A percentile compares a stretch with the other conserved stretches of the same genome.
These are phyloP conservation scores for Rhinoraja longicauda DNA, from an alignment of 2,797 vertebrate genomes.

Conservation along the genomic window DNA sequence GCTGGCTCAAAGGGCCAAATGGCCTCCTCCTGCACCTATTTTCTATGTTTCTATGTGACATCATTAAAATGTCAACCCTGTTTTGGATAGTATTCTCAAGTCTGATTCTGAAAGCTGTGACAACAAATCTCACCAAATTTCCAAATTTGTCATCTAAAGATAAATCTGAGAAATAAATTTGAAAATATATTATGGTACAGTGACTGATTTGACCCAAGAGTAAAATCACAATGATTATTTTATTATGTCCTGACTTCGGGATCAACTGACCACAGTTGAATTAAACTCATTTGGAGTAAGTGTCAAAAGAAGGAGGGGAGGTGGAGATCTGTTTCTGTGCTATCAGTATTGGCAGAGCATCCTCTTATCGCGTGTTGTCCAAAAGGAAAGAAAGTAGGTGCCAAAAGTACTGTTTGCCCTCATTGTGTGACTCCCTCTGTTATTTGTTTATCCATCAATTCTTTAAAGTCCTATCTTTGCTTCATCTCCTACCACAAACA, in stretches of 20 bases:
- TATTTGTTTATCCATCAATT: background rate
- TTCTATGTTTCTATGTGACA: no score
- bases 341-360: background rate
- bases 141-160: background rate
- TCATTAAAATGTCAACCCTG: background rate
- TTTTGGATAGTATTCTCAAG: background rate
- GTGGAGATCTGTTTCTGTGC: background rate
- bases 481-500: background rate
- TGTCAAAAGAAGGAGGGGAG: background rate
- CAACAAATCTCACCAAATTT: background rate
- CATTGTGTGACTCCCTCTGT: background rate
- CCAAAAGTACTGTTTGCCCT: background rate
- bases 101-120: background rate
- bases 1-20: no score
- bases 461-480: background rate
- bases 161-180: background rate
- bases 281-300: background rate
- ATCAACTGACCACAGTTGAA: background rate
- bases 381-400: background rate
- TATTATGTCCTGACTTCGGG: no score
- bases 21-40: no score
- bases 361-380: background rate
- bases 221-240: background rate
- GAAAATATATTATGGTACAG: background rate
- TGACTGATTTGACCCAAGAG: background rate